Evolutionary conservation across 2,888 invertebrate species (phyloP), one percentile per base, ranked within the genome.

Genomic region (Cataglyphis cursor): DNA sequence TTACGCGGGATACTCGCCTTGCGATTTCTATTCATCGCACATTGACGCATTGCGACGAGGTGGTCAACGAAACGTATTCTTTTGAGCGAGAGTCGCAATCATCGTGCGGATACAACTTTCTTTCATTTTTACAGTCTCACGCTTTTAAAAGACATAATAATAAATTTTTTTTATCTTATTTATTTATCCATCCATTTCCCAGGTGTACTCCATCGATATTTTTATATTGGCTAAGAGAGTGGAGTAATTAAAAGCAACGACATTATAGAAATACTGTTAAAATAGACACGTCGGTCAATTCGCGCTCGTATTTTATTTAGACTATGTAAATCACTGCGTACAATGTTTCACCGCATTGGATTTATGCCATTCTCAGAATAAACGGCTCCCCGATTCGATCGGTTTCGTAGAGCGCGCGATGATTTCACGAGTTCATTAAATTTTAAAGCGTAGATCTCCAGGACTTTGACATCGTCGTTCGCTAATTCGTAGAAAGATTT

Each of bases 361-460:
- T 74, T 74, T 31, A 61, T 74, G 73, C 73, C 61, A 61, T 74
- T 74, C 61, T 74, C 73, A 61, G 73, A 74, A 74, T 61, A 74
- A 74, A 74, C 61, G 44, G 51, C n/a, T 70, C 48, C 31, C 48
- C 44, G n/a, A n/a, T 73, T 31, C 61, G 73, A 31, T 61, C 61
- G 41, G 21, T 12, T 38, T 70, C 21, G 31, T 61, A 0, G 15
- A 44, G 9, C 28, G 44, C 21, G 38, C 24, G 10, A 24, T 24
- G 61, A 61, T 61, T 61, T 74, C 73, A n/a, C 21, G 61, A 61
- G 61, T 44, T 74, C 61, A 41, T 74, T 61, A 74, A 74, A 61
- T 74, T 28, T 31, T 31, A 24, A 73, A 73, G 44, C 21, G 57
- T 38, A 18, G 10, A 72, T 72, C 38, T 57, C 38, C 24, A 72